Evolutionary conservation across 2,113 vertebrate species (phyloP).

Genomic region (Guaruba guarouba): DNA sequence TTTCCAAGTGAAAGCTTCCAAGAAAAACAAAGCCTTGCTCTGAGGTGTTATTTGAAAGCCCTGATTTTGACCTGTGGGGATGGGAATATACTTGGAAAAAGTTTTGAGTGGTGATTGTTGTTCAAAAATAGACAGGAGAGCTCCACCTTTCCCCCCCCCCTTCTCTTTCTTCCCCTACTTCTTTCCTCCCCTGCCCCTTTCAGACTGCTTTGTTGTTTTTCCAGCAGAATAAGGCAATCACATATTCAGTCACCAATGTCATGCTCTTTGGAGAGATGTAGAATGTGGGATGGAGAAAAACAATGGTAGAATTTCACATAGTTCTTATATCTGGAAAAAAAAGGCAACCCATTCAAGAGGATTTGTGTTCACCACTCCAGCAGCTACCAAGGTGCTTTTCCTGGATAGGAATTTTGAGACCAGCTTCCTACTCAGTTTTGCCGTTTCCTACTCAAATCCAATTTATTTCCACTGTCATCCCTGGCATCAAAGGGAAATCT

Average conservation of each 20-base stretch:
- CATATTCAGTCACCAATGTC: neutral
- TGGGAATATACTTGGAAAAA: neutral
- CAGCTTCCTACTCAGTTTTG: neutral
- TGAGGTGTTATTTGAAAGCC: neutral
- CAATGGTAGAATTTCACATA: neutral
- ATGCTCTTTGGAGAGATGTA: neutral
- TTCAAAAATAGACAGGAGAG: neutral
- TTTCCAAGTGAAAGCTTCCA: neutral
- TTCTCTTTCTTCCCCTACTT: neutral
- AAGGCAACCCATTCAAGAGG: neutral
- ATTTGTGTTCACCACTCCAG: neutral
- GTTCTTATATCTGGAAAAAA: neutral
- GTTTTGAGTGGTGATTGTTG: neutral
- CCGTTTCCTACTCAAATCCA: neutral
- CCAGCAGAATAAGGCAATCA: rapidly evolving
- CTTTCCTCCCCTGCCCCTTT: neutral
- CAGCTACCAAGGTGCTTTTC: neutral
- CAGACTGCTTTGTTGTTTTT: neutral
- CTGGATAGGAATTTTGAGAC: neutral
- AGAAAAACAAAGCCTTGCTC: neutral
- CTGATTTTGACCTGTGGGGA: neutral
- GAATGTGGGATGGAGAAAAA: neutral
- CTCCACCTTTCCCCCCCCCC: neutral
- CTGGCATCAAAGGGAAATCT: neutral
- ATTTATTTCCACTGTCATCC: neutral